Percentiles rank a stretch among this genome's conserved stretches.
These are phyloP conservation scores for Melanotus villosus DNA, from an alignment of 2,888 invertebrate species.

Conservation along the genomic window DNA sequence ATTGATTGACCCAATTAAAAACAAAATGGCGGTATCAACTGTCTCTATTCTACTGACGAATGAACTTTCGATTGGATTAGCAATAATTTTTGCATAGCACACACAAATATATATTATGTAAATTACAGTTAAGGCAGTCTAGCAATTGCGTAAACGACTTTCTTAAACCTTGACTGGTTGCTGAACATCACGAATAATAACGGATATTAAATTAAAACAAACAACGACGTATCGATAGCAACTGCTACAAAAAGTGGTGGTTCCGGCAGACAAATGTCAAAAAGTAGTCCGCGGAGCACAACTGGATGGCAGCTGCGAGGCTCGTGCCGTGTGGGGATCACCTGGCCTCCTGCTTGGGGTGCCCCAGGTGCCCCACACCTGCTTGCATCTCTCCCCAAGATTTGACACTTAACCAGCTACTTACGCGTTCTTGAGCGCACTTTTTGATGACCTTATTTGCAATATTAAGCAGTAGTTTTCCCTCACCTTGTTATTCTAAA, in stretches of 20 bases:
- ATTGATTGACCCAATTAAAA: too few relatives aligned
- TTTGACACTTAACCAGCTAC: conserved; percentile 42
- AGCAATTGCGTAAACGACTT: conserved; percentile 25
- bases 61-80: conserved; percentile 22
- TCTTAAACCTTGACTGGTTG: conserved; percentile 14
- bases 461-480: not conserved
- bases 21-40: too few relatives aligned
- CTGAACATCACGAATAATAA: conserved; percentile 22
- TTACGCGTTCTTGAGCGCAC: conserved; percentile 9
- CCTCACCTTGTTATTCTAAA: conserved; percentile 16
- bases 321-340: conserved; percentile 59
- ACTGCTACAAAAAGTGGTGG: conserved; percentile 49
- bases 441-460: conserved; percentile 23
- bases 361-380: conserved; percentile 63
- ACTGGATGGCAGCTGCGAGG: conserved; percentile 59
- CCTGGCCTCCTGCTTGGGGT: conserved; percentile 60
- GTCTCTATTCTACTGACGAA: too few relatives aligned
- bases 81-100: not conserved
- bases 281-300: conserved; percentile 54
- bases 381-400: conserved; percentile 48
- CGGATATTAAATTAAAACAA: conserved; percentile 42
- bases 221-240: conserved; percentile 42
- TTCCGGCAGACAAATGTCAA: conserved; percentile 56
- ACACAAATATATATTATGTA: conserved; percentile 23
- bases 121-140: conserved; percentile 5